Evolutionary conservation across 2,888 invertebrate species (phyloP).

Genomic region (Andrena praecox): DNA sequence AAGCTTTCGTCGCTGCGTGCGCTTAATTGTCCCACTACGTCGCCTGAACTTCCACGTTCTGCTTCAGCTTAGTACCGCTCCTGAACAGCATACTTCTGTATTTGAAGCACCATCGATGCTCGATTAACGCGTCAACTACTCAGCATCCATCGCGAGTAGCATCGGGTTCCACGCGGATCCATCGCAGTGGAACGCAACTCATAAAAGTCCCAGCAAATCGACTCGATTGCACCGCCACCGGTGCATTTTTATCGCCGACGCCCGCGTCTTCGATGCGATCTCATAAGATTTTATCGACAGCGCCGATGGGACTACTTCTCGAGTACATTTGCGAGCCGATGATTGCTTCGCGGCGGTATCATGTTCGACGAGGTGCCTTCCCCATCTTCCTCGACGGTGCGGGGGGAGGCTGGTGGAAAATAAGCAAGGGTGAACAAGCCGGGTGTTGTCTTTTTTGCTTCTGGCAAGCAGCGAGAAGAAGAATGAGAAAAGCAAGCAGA

Average conservation of each 20-base stretch:
- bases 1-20: no score
- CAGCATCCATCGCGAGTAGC: background rate
- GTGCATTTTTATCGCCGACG: conserved; percentile 30
- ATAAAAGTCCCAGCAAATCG: conserved; percentile 40
- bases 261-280: conserved; percentile 29
- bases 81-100: no score
- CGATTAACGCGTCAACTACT: background rate
- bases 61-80: background rate
- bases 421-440: conserved; percentile 44
- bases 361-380: conserved; percentile 40
- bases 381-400: background rate
- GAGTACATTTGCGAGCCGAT: conserved; percentile 56
- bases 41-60: background rate
- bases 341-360: conserved; percentile 54
- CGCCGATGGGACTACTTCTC: conserved; percentile 36
- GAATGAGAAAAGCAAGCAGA: background rate
- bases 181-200: conserved; percentile 1
- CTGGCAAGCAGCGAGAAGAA: conserved; percentile 5
- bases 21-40: background rate
- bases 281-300: conserved; percentile 43
- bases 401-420: conserved; percentile 9
- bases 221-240: background rate
- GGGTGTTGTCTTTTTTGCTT: conserved; percentile 41
- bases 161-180: background rate
- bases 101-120: background rate